Conservation (phyloP, 1,140 invertebrate genomes). For the Brachionus sp. region DNA sequence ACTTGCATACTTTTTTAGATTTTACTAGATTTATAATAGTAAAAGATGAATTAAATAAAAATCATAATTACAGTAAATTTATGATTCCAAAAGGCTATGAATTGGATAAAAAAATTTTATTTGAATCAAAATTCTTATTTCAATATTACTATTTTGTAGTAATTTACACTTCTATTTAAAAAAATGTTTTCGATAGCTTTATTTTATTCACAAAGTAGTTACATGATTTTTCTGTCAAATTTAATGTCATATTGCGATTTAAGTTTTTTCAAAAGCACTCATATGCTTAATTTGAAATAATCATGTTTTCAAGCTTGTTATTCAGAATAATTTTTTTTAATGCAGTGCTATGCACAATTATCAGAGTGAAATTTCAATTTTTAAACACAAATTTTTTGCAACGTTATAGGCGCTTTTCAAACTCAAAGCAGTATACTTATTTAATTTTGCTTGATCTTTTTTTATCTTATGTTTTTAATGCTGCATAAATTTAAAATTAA, state of each 20-base stretch:
- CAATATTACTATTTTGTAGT: too few species aligned
- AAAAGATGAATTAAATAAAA: too few species aligned
- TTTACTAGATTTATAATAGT: too few species aligned
- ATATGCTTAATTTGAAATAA: background rate
- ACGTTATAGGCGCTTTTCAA: background rate
- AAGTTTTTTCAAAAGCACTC: background rate
- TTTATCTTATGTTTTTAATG: background rate
- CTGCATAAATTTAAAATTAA: constrained; percentile 9
- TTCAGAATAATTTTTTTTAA: background rate
- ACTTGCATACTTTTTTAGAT: too few species aligned
- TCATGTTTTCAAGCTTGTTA: background rate
- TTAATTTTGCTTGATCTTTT: background rate
- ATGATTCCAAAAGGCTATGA: too few species aligned
- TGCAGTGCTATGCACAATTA: background rate
- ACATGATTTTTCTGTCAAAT: background rate
- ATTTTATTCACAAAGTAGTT: too few species aligned
- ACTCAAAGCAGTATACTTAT: background rate
- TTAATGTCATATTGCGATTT: background rate
- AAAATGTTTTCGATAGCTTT: too few species aligned
- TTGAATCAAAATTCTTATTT: too few species aligned
- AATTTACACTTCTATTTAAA: too few species aligned
- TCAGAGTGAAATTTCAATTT: background rate
- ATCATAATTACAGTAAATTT: too few species aligned
- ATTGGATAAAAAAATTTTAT: too few species aligned
- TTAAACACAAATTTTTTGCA: background rate